phyloP scores from a whole-genome alignment of 64 coral and sea anemone species.

The Montipora capricornis region DNA sequence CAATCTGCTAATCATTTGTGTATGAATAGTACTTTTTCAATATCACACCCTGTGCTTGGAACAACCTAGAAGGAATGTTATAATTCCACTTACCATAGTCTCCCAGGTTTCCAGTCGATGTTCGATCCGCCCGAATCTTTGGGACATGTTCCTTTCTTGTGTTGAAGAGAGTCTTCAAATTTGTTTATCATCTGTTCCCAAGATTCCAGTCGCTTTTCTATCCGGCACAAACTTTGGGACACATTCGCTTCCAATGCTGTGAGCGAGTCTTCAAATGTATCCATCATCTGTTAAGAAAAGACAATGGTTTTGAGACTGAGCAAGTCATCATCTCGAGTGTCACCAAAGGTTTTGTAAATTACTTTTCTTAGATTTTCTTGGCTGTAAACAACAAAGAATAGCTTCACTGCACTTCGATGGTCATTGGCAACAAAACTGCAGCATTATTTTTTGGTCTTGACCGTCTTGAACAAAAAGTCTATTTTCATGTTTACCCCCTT shows the following conservation, averaged over 20 bases:
- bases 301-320: background rate
- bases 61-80: background rate
- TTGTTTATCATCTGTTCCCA: no score
- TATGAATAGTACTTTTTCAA: no score
- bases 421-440: no score
- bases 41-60: no score
- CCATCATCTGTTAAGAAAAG: conserved; percentile 1
- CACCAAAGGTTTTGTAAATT: no score
- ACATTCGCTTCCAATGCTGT: background rate
- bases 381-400: no score
- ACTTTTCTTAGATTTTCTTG: background rate
- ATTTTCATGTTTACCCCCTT: background rate
- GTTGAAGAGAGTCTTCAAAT: no score
- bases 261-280: background rate
- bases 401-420: no score
- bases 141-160: no score
- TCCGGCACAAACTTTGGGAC: background rate
- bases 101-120: background rate
- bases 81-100: background rate
- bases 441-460: no score
- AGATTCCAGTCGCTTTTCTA: background rate
- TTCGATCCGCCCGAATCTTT: background rate
- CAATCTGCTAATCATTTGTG: background rate
- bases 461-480: background rate
- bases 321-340: background rate